Base-by-base conservation (phyloP, 2,888 invertebrate species). In the Hydriomena furcata region DNA sequence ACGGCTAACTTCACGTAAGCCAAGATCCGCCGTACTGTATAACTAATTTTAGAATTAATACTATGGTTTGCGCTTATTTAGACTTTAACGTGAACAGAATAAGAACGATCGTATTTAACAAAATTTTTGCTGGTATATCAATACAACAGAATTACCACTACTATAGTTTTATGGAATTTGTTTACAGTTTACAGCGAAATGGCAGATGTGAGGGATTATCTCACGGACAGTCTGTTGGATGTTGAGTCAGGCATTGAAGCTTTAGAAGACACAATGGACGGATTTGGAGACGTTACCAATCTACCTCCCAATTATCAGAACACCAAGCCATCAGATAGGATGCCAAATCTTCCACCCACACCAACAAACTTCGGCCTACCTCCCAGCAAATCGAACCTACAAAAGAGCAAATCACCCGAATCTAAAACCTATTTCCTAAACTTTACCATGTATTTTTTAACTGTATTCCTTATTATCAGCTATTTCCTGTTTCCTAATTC, bases 201-300 rank as follows among this genome's bases (percentile, higher is more conserved):
- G 8, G 61, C 63, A 24, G 86, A 86, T 52, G 46, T 70, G 30
- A 73, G 65, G 55, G 83, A 84, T 20, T 62, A 67, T 13, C 48
- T 74, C 1, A 74, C 69, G 52, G 85, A 86, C 44, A 73, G 73
- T 42, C 50, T 74, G 36, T 52, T 85, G 65, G 91, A 91, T 51
- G 90, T 91, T 0, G 91, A 91, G 68, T 91, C 91, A 0, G 91
- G 91, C 3, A 72, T 91, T 8, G 91, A 91, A 62, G 91, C 91
- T 0, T 61, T 89, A 10, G 91, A 92, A 69, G 91, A 91, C 30
- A 79, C 70, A 6, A 69, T 87, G 41, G 88, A 89, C 25, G 80
- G 71, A 0, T 82, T 80, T 27, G 79, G 76, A 1, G 81, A 77
- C 35, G 67, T 76, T n/a, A 71, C 66, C 10, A 69, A 71, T 12